Base-by-base conservation (phyloP, 2,113 vertebrate genomes). In the Microcebus ravelobensis region DNA sequence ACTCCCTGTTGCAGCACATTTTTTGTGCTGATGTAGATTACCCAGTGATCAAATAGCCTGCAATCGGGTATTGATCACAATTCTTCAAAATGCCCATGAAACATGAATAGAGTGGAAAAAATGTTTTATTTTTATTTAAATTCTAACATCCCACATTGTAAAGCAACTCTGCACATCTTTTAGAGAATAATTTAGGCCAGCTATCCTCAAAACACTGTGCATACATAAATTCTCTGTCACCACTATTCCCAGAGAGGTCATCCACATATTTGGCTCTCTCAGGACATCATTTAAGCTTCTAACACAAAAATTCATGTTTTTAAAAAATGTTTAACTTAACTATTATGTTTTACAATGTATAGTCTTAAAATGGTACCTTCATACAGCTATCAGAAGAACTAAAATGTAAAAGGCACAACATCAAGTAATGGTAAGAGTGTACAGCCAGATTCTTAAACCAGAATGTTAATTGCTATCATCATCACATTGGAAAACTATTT, bases 41-140 rank as follows among this genome's bases (percentile, higher is more conserved):
- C 93, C 63, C 91, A 87, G 48, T 77, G 65, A 89, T 93, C 93
- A 96, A 87, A 96, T 94, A 76, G 93, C 91, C 93, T 87, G 79
- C 52, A 67, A 94, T 95, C 89, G 94, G 59, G 57, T 96, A 97
- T 96, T 95, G 98, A 97, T 93, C 48, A 39, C 55, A 61, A 82
- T 90, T 80, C 83, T 94, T 93, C 82, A 96, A 88, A 88, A 93
- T 57, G 48, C 27, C 57, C 92, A 67, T 7, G 63, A 93, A 91
- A 94, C 81, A 77, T 45, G 65, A 97, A 81, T 48, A 45, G 76
- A 93, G 63, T 83, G 17, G 17, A 10, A 87, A 90, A 90, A 90
- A 39, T 59, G 17, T 65, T 73, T 70, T 85, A 21, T 84, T 96
- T 94, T 86, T 81, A 94, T 95, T 96, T 88, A 82, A 93, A 95